A percentile compares a stretch with the other conserved stretches of the same genome.
phyloP scores from a whole-genome alignment of 2,888 invertebrate species.

The Clitarchus hookeri region DNA sequence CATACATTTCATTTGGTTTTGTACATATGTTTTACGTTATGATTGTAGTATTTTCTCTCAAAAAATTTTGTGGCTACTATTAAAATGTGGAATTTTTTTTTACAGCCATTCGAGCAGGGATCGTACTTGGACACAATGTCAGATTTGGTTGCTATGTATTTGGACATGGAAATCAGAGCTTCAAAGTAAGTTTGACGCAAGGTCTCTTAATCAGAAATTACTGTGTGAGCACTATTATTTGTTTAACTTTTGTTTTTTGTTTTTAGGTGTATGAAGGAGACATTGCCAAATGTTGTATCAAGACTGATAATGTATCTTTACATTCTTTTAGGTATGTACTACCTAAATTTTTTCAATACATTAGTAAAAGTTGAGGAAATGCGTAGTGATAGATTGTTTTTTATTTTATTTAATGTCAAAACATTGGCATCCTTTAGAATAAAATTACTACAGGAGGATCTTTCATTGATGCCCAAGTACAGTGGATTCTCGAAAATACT shows the following conservation, averaged over 20 bases:
- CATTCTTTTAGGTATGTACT: conserved; percentile 43
- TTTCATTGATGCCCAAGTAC: too few species aligned
- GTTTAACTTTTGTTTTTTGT: conserved; percentile 5
- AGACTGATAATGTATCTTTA: conserved; percentile 43
- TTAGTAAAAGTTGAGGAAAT: background rate
- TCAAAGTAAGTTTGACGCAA: conserved; percentile 45
- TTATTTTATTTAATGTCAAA: too few species aligned
- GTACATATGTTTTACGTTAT: too few species aligned
- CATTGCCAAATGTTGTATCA: conserved; percentile 41
- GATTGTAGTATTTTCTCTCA: too few species aligned
- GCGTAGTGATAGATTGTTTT: too few species aligned
- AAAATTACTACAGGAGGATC: too few species aligned
- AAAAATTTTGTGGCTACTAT: background rate
- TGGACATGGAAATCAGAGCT: conserved; percentile 56
- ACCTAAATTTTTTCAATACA: background rate
- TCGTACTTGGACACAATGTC: conserved; percentile 55
- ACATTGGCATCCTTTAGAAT: too few species aligned
- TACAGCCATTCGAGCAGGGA: conserved; percentile 51
- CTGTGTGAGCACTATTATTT: background rate
- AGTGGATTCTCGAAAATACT: too few species aligned
- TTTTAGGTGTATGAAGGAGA: conserved; percentile 43
- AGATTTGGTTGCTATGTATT: conserved; percentile 54
- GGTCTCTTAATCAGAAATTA: too few species aligned
- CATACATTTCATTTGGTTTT: too few species aligned
- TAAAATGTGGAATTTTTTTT: conserved; percentile 32